phyloP scores from a whole-genome alignment of 1,140 invertebrate genomes.

The Dendrolimus punctatus region DNA sequence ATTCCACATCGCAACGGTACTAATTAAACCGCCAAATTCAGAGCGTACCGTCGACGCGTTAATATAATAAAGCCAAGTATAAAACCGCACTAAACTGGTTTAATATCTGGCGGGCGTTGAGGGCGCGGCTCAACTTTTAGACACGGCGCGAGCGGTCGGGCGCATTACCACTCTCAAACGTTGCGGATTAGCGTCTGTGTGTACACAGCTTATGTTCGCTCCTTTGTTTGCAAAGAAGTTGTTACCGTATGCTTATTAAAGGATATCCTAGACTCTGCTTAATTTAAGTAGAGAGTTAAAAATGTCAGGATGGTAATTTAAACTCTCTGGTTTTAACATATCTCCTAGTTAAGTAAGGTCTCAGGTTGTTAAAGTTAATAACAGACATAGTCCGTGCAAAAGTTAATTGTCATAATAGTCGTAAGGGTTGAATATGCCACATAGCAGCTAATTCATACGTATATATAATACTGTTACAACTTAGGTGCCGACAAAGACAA shows the following conservation, averaged over 20 bases:
- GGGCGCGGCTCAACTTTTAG: conserved; percentile 47
- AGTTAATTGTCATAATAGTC: too few species aligned
- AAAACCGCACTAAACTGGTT: conserved; percentile 59
- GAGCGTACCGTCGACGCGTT: conserved; percentile 49
- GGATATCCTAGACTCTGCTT: neutral
- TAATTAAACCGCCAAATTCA: conserved; percentile 58
- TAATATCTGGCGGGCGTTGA: conserved; percentile 54
- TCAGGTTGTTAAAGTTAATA: too few species aligned
- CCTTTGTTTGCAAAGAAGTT: conserved; percentile 36
- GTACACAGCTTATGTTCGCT: conserved; percentile 45
- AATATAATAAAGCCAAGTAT: conserved; percentile 65
- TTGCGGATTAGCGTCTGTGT: conserved; percentile 40
- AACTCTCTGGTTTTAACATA: neutral
- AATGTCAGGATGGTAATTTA: conserved; percentile 20
- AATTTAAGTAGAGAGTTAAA: conserved; percentile 15
- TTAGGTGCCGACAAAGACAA: too few species aligned
- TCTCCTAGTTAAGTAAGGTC: too few species aligned
- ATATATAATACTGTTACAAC: too few species aligned
- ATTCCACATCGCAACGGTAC: conserved; percentile 21
- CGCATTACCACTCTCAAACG: conserved; percentile 47
- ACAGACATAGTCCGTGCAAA: too few species aligned
- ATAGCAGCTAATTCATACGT: too few species aligned
- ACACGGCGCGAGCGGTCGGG: conserved; percentile 19
- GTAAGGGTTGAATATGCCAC: too few species aligned
- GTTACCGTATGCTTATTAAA: conserved; percentile 1